Conservation (phyloP, 2,113 vertebrate genomes). For the Craseonycteris thonglongyai region DNA sequence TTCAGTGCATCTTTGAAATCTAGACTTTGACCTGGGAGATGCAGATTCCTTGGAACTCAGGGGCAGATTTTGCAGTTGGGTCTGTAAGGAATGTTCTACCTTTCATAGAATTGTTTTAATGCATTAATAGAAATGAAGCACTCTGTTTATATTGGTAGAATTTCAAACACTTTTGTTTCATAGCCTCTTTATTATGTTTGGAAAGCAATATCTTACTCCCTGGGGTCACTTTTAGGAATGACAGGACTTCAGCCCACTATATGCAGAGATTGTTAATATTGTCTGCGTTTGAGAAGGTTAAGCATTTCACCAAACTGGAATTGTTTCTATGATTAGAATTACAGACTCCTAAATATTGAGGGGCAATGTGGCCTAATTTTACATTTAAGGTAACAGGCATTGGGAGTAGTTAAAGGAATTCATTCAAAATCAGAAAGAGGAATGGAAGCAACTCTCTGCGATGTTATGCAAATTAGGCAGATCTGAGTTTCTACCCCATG, state of each 20-base stretch:
- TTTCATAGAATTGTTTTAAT: slow-evolving; percentile 49
- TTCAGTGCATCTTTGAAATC: slow-evolving; percentile 30
- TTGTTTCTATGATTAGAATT: slow-evolving; percentile 21
- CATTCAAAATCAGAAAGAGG: background rate
- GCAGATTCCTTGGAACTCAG: slow-evolving; percentile 4
- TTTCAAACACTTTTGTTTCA: slow-evolving; percentile 62
- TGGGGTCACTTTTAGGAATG: slow-evolving; percentile 38
- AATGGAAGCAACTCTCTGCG: background rate
- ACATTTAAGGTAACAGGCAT: background rate
- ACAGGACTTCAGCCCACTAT: slow-evolving; percentile 7
- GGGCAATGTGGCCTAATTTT: background rate
- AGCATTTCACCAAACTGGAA: slow-evolving; percentile 23
- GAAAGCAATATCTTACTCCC: slow-evolving; percentile 47
- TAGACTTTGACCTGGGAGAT: slow-evolving; percentile 1
- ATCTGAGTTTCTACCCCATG: background rate
- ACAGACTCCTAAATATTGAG: background rate
- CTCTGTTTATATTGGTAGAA: slow-evolving; percentile 50
- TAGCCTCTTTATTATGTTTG: slow-evolving; percentile 53
- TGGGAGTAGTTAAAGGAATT: background rate
- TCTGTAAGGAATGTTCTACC: slow-evolving; percentile 32
- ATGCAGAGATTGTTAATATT: background rate
- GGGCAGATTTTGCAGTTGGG: background rate
- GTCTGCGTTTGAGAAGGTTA: slow-evolving; percentile 26
- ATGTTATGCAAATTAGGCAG: background rate
- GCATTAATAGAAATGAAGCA: slow-evolving; percentile 47